Conservation (phyloP, 2,888 invertebrate genomes). For the Dasypolia templi region DNA sequence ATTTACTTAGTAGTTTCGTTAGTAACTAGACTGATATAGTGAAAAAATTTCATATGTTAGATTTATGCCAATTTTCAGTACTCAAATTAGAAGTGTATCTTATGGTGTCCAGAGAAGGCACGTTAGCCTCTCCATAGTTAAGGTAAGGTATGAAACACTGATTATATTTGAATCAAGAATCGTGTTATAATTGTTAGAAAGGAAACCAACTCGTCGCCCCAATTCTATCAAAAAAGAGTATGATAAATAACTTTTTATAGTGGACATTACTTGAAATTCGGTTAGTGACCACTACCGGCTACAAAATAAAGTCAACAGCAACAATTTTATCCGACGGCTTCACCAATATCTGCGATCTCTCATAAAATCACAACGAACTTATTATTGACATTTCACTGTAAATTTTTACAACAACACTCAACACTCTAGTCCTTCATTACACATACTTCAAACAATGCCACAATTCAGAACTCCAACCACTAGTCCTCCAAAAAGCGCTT, state of each 20-base stretch:
- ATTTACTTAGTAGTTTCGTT: neutral
- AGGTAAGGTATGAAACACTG: neutral
- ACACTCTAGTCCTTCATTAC: neutral
- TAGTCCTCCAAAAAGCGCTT: constrained; percentile 28
- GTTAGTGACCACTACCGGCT: no score
- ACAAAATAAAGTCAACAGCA: no score
- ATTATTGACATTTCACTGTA: neutral
- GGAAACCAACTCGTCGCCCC: neutral
- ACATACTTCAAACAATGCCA: constrained; percentile 5
- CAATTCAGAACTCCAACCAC: neutral
- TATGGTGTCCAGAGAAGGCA: no score
- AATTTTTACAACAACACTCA: neutral
- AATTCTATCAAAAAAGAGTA: neutral
- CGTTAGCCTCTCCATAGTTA: no score
- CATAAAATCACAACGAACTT: neutral
- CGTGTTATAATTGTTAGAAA: neutral
- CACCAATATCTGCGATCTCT: no score
- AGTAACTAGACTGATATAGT: constrained; percentile 6
- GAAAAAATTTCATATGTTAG: neutral
- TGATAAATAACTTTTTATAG: neutral
- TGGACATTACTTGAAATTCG: neutral
- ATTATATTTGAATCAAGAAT: neutral
- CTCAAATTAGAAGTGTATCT: neutral
- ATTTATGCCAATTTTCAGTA: neutral
- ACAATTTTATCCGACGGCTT: no score